Percentiles rank a stretch among this genome's conserved stretches.
Evolutionary conservation across 2,113 vertebrate species (phyloP).

Genomic region (Pluvianellus socialis): DNA sequence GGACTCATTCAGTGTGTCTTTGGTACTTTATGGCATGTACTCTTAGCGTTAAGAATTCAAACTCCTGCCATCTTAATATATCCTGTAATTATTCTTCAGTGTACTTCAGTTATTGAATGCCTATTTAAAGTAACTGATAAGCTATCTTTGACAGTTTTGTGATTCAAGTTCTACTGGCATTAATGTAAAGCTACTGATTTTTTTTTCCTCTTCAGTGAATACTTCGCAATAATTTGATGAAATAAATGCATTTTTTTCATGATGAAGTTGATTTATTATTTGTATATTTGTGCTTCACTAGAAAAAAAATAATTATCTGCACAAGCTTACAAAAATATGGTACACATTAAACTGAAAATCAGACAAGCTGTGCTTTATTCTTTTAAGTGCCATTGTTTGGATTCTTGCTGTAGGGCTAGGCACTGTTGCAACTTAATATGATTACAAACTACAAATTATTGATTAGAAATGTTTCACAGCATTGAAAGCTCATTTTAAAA

Average conservation of each 20-base stretch:
- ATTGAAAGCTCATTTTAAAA: neutral
- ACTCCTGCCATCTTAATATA: conserved; percentile 46
- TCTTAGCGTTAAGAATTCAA: neutral
- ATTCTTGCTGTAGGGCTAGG: neutral
- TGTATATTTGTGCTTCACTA: conserved; percentile 24
- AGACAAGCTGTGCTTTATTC: neutral
- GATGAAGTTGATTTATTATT: neutral
- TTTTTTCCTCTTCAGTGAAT: neutral
- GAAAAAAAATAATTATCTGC: neutral
- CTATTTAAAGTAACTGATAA: conserved; percentile 55
- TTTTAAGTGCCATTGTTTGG: neutral
- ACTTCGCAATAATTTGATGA: neutral
- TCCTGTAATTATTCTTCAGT: conserved; percentile 42
- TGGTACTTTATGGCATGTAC: neutral
- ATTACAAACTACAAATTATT: neutral
- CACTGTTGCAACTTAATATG: neutral
- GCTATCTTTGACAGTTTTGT: conserved; percentile 28
- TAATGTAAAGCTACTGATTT: neutral
- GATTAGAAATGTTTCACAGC: neutral
- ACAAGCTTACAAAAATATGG: neutral
- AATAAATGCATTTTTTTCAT: neutral
- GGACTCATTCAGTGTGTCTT: neutral
- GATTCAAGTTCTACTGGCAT: neutral
- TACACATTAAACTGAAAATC: neutral
- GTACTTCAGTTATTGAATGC: conserved; percentile 25